Evolutionary conservation across 2,113 vertebrate genomes (phyloP), one percentile per base, ranked within the genome.

Genomic region (Arothron firmamentum): DNA sequence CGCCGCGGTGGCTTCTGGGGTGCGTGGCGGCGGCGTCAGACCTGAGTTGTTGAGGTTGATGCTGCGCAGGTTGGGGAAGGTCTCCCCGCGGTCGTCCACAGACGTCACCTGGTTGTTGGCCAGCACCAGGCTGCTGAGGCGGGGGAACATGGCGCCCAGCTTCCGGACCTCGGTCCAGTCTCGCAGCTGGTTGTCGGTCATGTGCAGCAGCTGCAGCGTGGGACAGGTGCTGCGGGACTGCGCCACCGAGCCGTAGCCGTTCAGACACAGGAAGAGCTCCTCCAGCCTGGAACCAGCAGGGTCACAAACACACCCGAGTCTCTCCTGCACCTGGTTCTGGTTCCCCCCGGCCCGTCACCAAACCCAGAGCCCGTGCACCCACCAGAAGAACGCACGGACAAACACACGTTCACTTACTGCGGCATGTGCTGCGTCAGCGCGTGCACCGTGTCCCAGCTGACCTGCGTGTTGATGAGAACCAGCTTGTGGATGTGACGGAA

Each of bases 41-140:
- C 96, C 95, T 91, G 96, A 94, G 86, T 98, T 98, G 88, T 95
- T 97, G 79, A 99, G 93, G 86, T 96, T 99, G 91, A 99, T 94
- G 85, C 92, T 93, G 34, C 92, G 88, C 53, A 99, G 89, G 67
- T 95, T 94, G 67, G 95, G 94, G 76, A 98, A 99, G 5, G 92
- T 92, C 63, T 94, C 95, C 41, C 87, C 86, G 0, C 90, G 87
- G 77, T 97, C 95, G 16, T 88, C 90, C 28, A 99, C 96, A 59
- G 92, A 90, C 0, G 84, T 88, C 72, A 99, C 61, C 47, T 88
- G 87, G 84, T 99, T 99, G 79, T 99, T 98, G 60, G 96, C 94
- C 87, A 99, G 85, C 65, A 98, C 92, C 25, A 98, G 92, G 0
- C 92, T 93, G 60, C 91, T 90, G 84, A 99, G 86, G 2, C 92